A percentile compares a stretch with the other conserved stretches of the same genome.
Conservation (phyloP, 2,797 vertebrate species). For the Notolepis coatsorum region DNA sequence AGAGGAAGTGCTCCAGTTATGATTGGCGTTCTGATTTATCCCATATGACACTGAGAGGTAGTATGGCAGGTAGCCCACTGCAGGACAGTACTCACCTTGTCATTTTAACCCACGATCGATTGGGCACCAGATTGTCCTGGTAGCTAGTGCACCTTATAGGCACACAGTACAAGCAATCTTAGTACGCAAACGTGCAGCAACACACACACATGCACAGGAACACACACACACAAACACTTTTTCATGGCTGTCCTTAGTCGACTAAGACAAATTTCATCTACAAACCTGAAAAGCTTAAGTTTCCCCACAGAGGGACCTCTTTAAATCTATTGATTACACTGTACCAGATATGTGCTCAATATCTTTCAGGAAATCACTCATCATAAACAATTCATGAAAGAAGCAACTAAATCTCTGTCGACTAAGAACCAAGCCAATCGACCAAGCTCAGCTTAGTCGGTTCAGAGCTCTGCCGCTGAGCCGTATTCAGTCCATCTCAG, state of each 20-base stretch:
- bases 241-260: too few species aligned
- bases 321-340: too few species aligned
- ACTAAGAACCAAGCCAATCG: too few species aligned
- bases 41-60: constrained; percentile 71
- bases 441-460: too few species aligned
- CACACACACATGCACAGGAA: not conserved
- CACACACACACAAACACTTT: constrained; percentile 5
- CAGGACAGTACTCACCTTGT: constrained; percentile 41
- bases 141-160: constrained; percentile 34
- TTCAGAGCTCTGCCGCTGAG: constrained; percentile 17
- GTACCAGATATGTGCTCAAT: too few species aligned
- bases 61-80: constrained; percentile 63
- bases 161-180: too few species aligned
- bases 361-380: too few species aligned
- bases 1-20: constrained; percentile 23
- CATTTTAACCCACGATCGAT: constrained; percentile 28
- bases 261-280: too few species aligned
- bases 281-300: too few species aligned
- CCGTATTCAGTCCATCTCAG: constrained; percentile 11
- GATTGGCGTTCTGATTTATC: constrained; percentile 60
- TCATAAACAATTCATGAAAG: too few species aligned
- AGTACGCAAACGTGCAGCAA: constrained; percentile 16
- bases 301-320: too few species aligned
- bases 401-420: too few species aligned
- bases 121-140: constrained; percentile 45